A percentile compares a stretch with the other conserved stretches of the same genome.
Conservation (phyloP, 1,140 invertebrate genomes). For the Homalodisca vitripennis region DNA sequence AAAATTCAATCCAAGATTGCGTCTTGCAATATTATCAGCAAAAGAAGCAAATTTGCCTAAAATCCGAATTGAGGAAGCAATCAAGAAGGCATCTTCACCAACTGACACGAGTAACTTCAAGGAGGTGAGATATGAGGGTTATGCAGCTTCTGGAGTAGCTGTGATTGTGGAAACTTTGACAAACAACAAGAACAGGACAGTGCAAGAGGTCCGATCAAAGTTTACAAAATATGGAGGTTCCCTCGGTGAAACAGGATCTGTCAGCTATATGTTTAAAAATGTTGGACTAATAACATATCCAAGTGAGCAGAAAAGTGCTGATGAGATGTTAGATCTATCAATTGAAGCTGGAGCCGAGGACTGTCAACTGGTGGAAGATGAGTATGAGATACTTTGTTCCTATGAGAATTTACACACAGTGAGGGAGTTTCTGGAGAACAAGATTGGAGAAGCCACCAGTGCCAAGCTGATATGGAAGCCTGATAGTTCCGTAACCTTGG, state of each 20-base stretch:
- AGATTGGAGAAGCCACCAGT: not conserved
- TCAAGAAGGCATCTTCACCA: not conserved
- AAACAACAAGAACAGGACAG: constrained; percentile 8
- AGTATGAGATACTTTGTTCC: not conserved
- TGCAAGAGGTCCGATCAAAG: not conserved
- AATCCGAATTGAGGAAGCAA: constrained; percentile 2
- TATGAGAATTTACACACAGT: constrained; percentile 2
- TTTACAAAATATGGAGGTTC: not conserved
- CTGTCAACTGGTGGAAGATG: constrained; percentile 1
- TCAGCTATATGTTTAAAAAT: constrained; percentile 4
- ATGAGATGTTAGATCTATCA: not conserved
- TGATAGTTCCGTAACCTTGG: not conserved
- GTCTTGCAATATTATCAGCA: not conserved
- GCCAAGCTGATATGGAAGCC: constrained; percentile 9
- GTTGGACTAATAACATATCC: constrained; percentile 1
- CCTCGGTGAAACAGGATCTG: not conserved
- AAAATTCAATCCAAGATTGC: constrained; percentile 8
- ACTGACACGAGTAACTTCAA: not conserved
- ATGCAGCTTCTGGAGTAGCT: not conserved
- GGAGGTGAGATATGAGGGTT: not conserved
- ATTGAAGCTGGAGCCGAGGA: not conserved
- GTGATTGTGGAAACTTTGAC: not conserved
- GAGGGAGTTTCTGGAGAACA: constrained; percentile 3
- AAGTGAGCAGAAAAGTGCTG: not conserved
- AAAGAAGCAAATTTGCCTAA: constrained; percentile 9